A percentile compares a stretch with the other conserved stretches of the same genome.
phyloP scores from a whole-genome alignment of 2,888 invertebrate genomes.

The Orthosia gracilis region DNA sequence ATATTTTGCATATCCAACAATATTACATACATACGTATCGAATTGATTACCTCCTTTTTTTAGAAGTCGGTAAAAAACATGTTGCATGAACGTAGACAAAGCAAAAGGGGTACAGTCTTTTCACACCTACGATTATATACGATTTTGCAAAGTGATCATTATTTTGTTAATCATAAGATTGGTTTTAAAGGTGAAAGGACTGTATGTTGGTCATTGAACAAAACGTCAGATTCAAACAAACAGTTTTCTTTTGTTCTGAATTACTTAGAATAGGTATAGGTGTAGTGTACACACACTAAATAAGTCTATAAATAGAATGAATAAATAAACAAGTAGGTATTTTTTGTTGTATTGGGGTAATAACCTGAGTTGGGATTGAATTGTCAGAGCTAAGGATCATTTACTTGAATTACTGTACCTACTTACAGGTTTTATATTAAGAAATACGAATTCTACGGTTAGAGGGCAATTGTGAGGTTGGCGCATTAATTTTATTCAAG shows the following conservation, averaged over 20 bases:
- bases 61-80: too few species aligned
- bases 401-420: neutral
- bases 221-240: neutral
- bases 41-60: too few species aligned
- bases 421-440: neutral
- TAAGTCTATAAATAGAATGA: neutral
- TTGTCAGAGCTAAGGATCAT: neutral
- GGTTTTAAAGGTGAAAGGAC: neutral
- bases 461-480: too few species aligned
- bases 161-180: neutral
- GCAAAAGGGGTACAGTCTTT: too few species aligned
- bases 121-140: neutral
- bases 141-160: neutral
- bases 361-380: conserved; percentile 3
- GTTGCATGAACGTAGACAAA: too few species aligned
- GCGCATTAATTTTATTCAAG: neutral
- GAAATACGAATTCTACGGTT: neutral
- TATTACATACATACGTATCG: too few species aligned
- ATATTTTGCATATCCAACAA: too few species aligned
- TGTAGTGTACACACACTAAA: neutral
- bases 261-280: neutral
- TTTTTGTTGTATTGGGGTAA: neutral
- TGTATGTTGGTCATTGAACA: neutral
- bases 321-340: too few species aligned
- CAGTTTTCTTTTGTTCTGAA: conserved; percentile 18